These are phyloP conservation scores for Nymphalis c-album DNA, from an alignment of 2,888 invertebrate genomes.

Conservation along the genomic window DNA sequence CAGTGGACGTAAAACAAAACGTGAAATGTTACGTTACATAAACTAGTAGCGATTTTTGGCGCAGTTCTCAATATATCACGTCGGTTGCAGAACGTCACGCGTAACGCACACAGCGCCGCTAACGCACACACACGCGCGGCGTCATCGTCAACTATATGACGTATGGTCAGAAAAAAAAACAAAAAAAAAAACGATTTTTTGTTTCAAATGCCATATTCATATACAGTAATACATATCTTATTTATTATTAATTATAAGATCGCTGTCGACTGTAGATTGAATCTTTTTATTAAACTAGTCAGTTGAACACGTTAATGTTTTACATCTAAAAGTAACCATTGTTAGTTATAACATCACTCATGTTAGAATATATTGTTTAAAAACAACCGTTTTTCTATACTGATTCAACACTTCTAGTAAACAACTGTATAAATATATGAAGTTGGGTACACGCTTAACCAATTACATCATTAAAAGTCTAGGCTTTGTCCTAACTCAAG, in stretches of 20 bases:
- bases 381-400: conserved; percentile 8
- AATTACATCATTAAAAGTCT: background rate
- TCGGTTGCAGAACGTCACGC: conserved; percentile 70
- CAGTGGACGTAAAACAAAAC: conserved; percentile 43
- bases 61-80: conserved; percentile 78
- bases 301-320: background rate
- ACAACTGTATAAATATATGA: background rate
- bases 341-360: background rate
- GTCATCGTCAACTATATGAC: conserved; percentile 68
- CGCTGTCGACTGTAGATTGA: background rate
- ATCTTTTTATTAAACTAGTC: no score
- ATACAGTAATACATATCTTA: background rate
- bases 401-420: background rate
- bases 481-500: background rate
- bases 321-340: background rate
- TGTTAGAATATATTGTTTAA: conserved; percentile 13
- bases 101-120: conserved; percentile 55
- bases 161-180: conserved; percentile 57
- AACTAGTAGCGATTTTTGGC: conserved; percentile 71
- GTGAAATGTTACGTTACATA: conserved; percentile 48
- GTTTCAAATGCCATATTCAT: background rate
- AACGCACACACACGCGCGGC: conserved; percentile 57
- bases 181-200: conserved; percentile 18
- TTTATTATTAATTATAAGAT: background rate
- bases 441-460: background rate